Evolutionary conservation across 2,113 vertebrate genomes (phyloP), one percentile per base, ranked within the genome.

Genomic region (Trogon surrucura): DNA sequence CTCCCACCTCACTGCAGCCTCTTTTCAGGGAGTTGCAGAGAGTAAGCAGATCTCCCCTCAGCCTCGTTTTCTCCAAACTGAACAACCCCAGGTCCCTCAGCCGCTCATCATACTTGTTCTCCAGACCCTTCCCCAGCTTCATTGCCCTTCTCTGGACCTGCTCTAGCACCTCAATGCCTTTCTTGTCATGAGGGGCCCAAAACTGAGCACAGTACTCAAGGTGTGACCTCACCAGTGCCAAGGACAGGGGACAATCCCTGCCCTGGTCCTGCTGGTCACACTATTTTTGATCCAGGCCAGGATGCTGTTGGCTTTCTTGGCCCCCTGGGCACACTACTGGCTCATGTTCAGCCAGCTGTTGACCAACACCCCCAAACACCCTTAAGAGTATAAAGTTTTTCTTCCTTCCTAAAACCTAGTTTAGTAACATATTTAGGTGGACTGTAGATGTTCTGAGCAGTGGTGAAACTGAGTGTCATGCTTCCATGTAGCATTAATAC

Each of bases 201-300:
- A 88, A 36, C 21, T 27, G 58, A 13, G 2, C 45, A 17, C 25
- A 36, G 25, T 4, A 27, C 5, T 66, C 0, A 0, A 23, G 8
- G 23, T 12, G 7, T 1, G 1, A 5, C 25, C 44, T 72, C 58
- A 41, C 3, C 18, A 53, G 8, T 13, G 11, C 16, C 0, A 0
- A 38, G 23, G 2, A 41, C 16, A 47, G 36, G 13, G 6, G 6
- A 22, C 2, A 11, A 41, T 34, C 17, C 3, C 57, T 34, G 23
- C 22, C 32, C 20, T 71, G 2, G 1, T 30, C 19, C 27, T 77
- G 32, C 44, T 65, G 50, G 20, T 11, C 32, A 22, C 44, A 13
- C 4, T 13, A 13, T 7, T 53, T 4, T 19, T 77, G 23, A 10
- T 45, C 22, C 6, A 71, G 27, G 5, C 13, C 27, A 32, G 51